Base-by-base conservation (phyloP, 2,888 invertebrate species). In the Luperina nickerlii region DNA sequence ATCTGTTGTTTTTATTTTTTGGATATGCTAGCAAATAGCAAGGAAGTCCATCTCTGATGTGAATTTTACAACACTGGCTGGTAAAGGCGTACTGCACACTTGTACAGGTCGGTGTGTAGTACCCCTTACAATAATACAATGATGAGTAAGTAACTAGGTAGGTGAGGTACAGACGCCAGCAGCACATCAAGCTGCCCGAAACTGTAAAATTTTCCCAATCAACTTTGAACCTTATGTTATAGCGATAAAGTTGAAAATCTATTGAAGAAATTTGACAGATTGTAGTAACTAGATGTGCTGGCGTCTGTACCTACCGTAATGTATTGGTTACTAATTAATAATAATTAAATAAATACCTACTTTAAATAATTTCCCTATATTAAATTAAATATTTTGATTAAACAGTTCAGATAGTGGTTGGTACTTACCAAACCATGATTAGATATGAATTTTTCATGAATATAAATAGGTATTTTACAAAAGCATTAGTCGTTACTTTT, bases 321-420 rank as follows among this genome's bases (percentile, higher is more conserved):
- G 0, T 54, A 51, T 32, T 27, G 38, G 6, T n/a, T 45, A 63
- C 27, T 66, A 82, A 70, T 27, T 48, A 82, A 32, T 45, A 68
- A 63, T 32, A 65, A 48, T 60, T 76, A 54, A 54, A 70, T 45
- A 57, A 32, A 51, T n/a, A 18, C 27, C 6, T 32, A 60, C 2
- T 38, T 73, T 76, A 62, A 57, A 70, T 78, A n/a, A 32, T 77
- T 76, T 74, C 51, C 8, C 57, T 70, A 74, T 79, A 75, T 80
- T 82, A 81, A 79, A 79, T 87, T 81, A 84, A 79, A 79, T 71
- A 66, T 74, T 81, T 70, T 67, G 85, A 87, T 87, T 84, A 86
- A 87, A 78, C 60, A 51, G 42, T 62, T 75, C 54, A 72, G 81
- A 87, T 87, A 81, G 63, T 51, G 73, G 45, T 70, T 72, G 68